Conservation (phyloP, 2,888 invertebrate species). For the Pyrrhosoma nymphula region DNA sequence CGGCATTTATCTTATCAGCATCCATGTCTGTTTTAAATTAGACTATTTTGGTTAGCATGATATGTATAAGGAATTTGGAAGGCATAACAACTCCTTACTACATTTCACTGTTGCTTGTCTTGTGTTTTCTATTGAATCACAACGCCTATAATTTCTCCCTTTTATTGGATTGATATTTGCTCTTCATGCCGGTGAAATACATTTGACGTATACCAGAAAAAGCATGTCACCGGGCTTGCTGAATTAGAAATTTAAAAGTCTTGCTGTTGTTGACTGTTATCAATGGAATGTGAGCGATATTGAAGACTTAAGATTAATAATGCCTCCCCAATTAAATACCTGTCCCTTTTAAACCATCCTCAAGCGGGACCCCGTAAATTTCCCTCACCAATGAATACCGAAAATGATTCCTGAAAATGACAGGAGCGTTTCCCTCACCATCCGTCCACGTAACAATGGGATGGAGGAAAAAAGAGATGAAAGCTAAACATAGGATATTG, state of each 20-base stretch:
- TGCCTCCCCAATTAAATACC: not conserved
- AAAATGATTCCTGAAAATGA: slow-evolving; percentile 51
- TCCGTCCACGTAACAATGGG: not conserved
- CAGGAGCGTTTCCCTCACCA: not conserved
- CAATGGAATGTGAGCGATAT: not conserved
- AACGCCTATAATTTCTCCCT: no score
- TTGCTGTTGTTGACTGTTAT: not conserved
- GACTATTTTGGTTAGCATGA: no score
- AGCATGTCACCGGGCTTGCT: not conserved
- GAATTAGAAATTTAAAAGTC: not conserved
- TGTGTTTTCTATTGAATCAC: no score
- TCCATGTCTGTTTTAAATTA: no score
- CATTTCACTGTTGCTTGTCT: no score
- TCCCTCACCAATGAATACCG: not conserved
- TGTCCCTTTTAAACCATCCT: not conserved
- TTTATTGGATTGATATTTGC: no score
- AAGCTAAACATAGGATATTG: not conserved
- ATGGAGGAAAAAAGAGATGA: not conserved
- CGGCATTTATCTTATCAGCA: no score
- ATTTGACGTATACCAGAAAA: not conserved
- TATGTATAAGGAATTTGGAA: no score
- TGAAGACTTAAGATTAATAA: not conserved
- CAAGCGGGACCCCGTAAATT: not conserved
- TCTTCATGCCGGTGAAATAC: no score
- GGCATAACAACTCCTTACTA: no score